A percentile compares a stretch with the other conserved stretches of the same genome.
Conservation (phyloP, 2,113 vertebrate species). For the Danio rerio region GRCz12tu NC_133199.1:35657501-35658000, state of each 20-base stretch:
- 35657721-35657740: background rate
- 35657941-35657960: too few species aligned
- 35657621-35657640: constrained; percentile 10
- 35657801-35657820: constrained; percentile 5
- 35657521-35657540: constrained; percentile 19
- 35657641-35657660: constrained; percentile 14
- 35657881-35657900: too few species aligned
- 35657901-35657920: too few species aligned
- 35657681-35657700: constrained; percentile 1
- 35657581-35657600: constrained; percentile 19
- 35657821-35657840: background rate
- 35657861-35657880: too few species aligned
- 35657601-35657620: constrained; percentile 18
- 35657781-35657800: background rate
- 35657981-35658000: too few species aligned
- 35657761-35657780: background rate
- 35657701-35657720: constrained; percentile 4
- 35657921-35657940: too few species aligned
- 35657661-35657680: background rate
- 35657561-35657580: constrained; percentile 27
- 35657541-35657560: background rate
- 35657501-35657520: constrained; percentile 1
- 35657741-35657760: background rate
- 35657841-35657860: too few species aligned
- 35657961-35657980: too few species aligned